Evolutionary conservation across 2,888 invertebrate species (phyloP).

Genomic region (Aphrophora alni): DNA sequence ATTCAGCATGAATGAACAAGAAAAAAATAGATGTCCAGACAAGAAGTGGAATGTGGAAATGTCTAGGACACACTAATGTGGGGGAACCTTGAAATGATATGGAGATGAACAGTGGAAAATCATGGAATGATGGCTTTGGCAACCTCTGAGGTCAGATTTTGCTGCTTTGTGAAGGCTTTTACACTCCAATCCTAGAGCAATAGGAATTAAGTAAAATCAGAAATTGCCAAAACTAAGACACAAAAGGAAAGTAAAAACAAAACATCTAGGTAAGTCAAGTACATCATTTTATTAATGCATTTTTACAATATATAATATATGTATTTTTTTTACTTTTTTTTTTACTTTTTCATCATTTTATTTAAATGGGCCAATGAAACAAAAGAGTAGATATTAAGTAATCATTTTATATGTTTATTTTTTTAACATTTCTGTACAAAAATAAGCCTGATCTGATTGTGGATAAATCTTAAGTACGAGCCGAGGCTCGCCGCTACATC

Average conservation of each 20-base stretch:
- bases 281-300: not conserved
- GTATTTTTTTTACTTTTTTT: not conserved
- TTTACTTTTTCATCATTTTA: not conserved
- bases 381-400: not conserved
- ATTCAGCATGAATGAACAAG: no score
- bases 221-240: no score
- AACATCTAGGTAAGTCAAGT: not conserved
- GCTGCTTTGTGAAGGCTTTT: no score
- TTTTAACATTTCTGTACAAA: conserved; percentile 5
- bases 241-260: not conserved
- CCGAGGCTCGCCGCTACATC: not conserved
- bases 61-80: no score
- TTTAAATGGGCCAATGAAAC: not conserved
- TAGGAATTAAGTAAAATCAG: no score
- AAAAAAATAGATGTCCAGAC: no score
- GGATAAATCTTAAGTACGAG: not conserved
- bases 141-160: no score
- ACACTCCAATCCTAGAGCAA: no score
- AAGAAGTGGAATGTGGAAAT: no score
- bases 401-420: not conserved
- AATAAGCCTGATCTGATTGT: not conserved
- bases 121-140: no score
- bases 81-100: no score
- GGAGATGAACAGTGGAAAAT: no score
- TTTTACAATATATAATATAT: not conserved